These are phyloP conservation scores for Mus spicilegus DNA, from an alignment of 2,113 vertebrate genomes.

Conservation along the genomic window DNA sequence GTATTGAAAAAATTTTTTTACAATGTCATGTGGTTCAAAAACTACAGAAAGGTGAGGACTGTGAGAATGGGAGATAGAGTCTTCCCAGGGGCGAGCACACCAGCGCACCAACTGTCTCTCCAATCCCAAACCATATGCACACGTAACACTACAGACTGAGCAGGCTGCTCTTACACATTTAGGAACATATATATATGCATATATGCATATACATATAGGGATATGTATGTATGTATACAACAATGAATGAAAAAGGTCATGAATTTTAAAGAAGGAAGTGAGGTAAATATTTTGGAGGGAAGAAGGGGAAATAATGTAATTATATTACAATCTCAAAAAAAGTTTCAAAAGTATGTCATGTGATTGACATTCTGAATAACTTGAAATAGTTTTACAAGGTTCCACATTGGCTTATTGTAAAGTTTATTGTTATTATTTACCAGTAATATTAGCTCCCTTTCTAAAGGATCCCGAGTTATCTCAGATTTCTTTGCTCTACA, in stretches of 20 bases:
- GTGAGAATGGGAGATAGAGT: background rate
- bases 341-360: background rate
- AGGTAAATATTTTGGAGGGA: background rate
- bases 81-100: background rate
- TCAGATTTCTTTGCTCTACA: slow-evolving; percentile 23
- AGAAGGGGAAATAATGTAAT: background rate
- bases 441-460: background rate
- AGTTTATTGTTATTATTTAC: background rate
- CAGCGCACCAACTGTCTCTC: background rate
- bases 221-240: background rate
- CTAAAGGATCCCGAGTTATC: background rate
- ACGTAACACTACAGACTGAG: background rate
- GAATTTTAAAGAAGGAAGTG: background rate
- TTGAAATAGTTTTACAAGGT: slow-evolving; percentile 30
- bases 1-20: background rate
- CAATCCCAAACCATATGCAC: too few relatives aligned
- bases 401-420: background rate
- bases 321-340: background rate
- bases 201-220: too few relatives aligned
- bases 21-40: background rate
- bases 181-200: background rate
- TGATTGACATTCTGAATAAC: slow-evolving; percentile 41
- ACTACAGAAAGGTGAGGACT: background rate
- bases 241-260: background rate
- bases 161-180: background rate